phyloP scores from a whole-genome alignment of 2,888 invertebrate genomes.

The Stenchaetothrips biformis region DNA sequence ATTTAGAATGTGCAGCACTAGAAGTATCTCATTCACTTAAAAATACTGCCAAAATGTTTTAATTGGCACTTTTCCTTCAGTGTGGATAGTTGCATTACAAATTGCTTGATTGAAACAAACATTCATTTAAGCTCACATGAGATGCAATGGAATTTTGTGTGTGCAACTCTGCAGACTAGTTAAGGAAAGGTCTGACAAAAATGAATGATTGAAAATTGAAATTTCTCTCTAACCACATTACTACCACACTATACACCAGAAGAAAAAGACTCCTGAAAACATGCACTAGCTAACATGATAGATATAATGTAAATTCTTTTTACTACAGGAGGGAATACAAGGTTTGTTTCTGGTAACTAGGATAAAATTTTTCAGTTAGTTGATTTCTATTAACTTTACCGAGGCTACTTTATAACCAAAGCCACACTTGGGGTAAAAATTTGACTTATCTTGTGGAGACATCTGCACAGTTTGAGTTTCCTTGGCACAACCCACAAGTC shows the following conservation, averaged over 20 bases:
- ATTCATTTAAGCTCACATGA: not conserved
- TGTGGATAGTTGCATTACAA: not conserved
- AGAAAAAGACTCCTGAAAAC: not conserved
- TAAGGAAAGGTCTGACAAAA: not conserved
- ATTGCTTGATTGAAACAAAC: not conserved
- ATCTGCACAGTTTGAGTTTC: not conserved
- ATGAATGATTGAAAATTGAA: not conserved
- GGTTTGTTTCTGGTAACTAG: not conserved
- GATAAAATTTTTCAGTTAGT: not conserved
- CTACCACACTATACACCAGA: not conserved
- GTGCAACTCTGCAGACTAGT: not conserved
- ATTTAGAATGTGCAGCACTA: not conserved
- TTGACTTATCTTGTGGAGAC: not conserved
- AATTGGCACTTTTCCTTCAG: not conserved
- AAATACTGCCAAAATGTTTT: not conserved
- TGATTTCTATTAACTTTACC: not conserved
- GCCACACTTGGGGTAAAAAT: not conserved
- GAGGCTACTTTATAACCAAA: not conserved
- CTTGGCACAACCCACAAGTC: not conserved
- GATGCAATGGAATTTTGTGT: not conserved
- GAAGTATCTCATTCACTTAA: no score
- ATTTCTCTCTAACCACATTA: not conserved
- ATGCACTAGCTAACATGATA: not conserved
- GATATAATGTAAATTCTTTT: not conserved
- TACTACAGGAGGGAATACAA: slow-evolving; percentile 17